A percentile compares a stretch with the other conserved stretches of the same genome.
Evolutionary conservation across 1,140 invertebrate species (phyloP).

Genomic region (Matsumurasca onukii): DNA sequence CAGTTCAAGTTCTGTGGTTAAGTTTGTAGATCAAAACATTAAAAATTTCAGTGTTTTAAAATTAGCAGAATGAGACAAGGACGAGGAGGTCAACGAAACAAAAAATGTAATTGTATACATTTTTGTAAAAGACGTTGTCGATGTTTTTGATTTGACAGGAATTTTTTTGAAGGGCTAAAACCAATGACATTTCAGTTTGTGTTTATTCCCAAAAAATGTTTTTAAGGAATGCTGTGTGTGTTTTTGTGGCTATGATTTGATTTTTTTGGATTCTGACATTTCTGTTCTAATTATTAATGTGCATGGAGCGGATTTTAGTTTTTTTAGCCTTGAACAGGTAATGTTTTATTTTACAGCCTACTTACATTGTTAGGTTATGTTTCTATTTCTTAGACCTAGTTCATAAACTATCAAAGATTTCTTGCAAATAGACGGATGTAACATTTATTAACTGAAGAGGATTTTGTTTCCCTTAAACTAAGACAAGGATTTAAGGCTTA

Average conservation of each 20-base stretch:
- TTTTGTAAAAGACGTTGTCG: constrained; percentile 14
- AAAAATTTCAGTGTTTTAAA: constrained; percentile 44
- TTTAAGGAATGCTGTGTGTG: constrained; percentile 25
- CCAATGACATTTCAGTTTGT: constrained; percentile 25
- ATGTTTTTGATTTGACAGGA: constrained; percentile 19
- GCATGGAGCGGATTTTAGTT: constrained; percentile 24
- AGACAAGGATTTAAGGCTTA: too few species aligned
- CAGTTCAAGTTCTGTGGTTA: constrained; percentile 41
- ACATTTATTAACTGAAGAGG: too few species aligned
- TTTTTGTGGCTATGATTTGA: constrained; percentile 22
- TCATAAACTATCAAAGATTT: too few species aligned
- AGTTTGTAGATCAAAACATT: constrained; percentile 44
- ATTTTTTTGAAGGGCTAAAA: neutral
- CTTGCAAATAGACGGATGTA: too few species aligned
- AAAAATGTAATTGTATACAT: constrained; percentile 51
- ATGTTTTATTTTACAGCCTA: constrained; percentile 1
- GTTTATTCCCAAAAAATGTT: constrained; percentile 20
- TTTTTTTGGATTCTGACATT: constrained; percentile 12
- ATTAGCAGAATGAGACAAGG: constrained; percentile 53
- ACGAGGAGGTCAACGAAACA: constrained; percentile 52
- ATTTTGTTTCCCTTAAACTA: too few species aligned
- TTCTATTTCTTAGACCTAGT: too few species aligned
- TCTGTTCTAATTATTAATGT: constrained; percentile 14
- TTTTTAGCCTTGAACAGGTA: constrained; percentile 15
- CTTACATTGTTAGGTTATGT: constrained; percentile 19